Conservation (phyloP, 2,888 invertebrate species). For the Tenthredo livida region DNA sequence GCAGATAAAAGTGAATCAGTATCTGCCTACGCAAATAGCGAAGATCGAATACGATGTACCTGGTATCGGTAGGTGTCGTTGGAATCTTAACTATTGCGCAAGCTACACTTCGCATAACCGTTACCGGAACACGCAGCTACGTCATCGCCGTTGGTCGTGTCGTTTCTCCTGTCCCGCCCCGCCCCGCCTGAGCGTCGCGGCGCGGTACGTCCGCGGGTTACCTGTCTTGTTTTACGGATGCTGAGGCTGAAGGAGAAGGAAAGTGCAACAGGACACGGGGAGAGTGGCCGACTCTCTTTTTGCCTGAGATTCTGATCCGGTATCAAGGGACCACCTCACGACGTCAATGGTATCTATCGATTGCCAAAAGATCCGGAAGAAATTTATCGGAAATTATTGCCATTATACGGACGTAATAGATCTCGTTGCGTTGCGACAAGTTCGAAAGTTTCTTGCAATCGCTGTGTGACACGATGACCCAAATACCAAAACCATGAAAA, state of each 20-base stretch:
- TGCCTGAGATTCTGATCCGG: neutral
- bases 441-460: slow-evolving; percentile 21
- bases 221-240: slow-evolving; percentile 13
- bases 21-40: neutral
- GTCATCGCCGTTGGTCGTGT: slow-evolving; percentile 11
- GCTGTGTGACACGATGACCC: neutral
- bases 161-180: neutral
- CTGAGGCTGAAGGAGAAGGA: neutral
- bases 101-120: slow-evolving; percentile 38
- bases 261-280: neutral
- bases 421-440: neutral
- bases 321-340: neutral
- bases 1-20: slow-evolving; percentile 35
- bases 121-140: slow-evolving; percentile 37
- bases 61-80: slow-evolving; percentile 22
- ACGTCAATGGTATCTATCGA: slow-evolving; percentile 15
- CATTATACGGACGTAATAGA: neutral
- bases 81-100: slow-evolving; percentile 35
- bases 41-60: neutral
- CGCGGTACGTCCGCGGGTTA: neutral
- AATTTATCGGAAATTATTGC: neutral
- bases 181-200: neutral
- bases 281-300: slow-evolving; percentile 11
- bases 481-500: neutral
- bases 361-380: slow-evolving; percentile 30